phyloP scores from a whole-genome alignment of 37 sponge, comb jelly and placozoan species.

The Corticium candelabrum region DNA sequence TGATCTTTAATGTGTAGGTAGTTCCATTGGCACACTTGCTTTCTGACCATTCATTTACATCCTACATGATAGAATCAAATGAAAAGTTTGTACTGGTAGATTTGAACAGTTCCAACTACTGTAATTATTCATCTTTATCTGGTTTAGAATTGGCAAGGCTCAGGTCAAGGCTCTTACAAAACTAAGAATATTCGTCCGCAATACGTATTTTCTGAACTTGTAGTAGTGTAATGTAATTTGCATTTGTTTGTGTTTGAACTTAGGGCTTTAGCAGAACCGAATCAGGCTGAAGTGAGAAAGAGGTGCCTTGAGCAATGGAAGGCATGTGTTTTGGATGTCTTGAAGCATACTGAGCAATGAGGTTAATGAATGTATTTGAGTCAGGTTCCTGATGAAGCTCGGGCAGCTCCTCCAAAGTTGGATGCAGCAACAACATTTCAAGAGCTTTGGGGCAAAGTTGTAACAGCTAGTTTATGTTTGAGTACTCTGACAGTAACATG shows the following conservation, averaged over 20 bases:
- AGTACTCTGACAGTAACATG: too few species aligned
- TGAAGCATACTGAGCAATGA: not conserved
- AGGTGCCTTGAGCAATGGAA: slow-evolving; percentile 63
- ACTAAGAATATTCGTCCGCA: not conserved
- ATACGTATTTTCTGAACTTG: slow-evolving; percentile 6
- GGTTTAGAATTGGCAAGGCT: slow-evolving; percentile 6
- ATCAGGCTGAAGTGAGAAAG: slow-evolving; percentile 44
- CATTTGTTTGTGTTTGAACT: not conserved
- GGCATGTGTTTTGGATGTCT: slow-evolving; percentile 15
- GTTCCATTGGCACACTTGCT: slow-evolving; percentile 32
- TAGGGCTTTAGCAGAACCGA: slow-evolving; percentile 46
- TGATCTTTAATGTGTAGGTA: slow-evolving; percentile 21
- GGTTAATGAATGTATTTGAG: not conserved
- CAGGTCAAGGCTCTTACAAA: slow-evolving; percentile 12
- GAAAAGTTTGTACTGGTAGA: slow-evolving; percentile 31
- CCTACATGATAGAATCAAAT: slow-evolving; percentile 38
- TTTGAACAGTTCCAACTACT: too few species aligned
- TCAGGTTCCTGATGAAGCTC: slow-evolving; percentile 38
- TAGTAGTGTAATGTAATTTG: not conserved
- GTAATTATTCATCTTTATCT: not conserved
- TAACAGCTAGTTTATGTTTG: too few species aligned
- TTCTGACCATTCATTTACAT: slow-evolving; percentile 19
- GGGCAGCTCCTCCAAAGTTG: slow-evolving; percentile 11
- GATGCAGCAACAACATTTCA: slow-evolving; percentile 6
- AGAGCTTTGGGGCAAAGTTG: slow-evolving; percentile 26